Conservation (phyloP, 2,113 vertebrate species). For the Anarhynchus alexandrinus region DNA sequence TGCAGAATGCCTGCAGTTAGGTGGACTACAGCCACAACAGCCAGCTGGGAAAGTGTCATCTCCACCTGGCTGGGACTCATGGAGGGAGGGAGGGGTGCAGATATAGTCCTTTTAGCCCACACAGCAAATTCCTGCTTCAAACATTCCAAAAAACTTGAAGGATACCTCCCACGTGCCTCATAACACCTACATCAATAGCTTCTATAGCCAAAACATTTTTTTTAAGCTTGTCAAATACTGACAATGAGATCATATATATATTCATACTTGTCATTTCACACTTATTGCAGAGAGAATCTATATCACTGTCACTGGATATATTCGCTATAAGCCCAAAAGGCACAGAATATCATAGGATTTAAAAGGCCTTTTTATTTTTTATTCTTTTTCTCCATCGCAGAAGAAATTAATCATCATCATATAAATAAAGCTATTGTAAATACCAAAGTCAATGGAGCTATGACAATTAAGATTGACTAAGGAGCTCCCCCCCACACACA, state of each 20-base stretch:
- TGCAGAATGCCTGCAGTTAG: not conserved
- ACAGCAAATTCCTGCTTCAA: not conserved
- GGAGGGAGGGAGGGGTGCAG: not conserved
- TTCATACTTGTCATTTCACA: constrained; percentile 1
- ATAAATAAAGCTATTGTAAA: constrained; percentile 8
- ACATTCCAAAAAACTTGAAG: not conserved
- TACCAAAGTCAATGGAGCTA: not conserved
- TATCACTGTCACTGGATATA: not conserved
- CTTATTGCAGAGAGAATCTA: not conserved
- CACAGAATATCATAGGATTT: not conserved
- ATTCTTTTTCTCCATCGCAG: not conserved
- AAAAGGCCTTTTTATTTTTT: not conserved
- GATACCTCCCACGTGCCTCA: not conserved
- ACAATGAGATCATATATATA: not conserved
- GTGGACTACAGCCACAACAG: not conserved
- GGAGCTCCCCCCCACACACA: not conserved
- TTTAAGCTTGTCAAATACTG: constrained; percentile 19
- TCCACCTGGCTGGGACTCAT: not conserved
- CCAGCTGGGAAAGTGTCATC: not conserved
- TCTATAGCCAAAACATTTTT: constrained; percentile 19
- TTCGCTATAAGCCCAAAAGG: not conserved
- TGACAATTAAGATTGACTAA: not conserved
- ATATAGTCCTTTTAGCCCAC: not conserved
- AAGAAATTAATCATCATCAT: not conserved
- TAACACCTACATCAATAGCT: not conserved